Evolutionary conservation across 1,140 invertebrate species (phyloP), one percentile per base, ranked within the genome.

Genomic region (Gryllus bimaculatus): DNA sequence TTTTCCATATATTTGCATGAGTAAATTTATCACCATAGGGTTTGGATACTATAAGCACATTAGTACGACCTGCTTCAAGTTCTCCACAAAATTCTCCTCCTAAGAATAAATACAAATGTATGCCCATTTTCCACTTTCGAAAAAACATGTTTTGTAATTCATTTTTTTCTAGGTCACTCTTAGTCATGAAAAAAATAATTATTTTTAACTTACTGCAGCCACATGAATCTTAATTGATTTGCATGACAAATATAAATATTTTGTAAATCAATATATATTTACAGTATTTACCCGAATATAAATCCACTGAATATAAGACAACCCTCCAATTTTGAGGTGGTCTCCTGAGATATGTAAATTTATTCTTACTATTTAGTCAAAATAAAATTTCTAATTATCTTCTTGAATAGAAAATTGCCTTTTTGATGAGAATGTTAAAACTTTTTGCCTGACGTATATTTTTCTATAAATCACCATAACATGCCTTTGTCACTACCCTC

Each of bases 1-100:
- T 93, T 79, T 90, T 90, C 85, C 92, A 94, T 81, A 91, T 89
- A 76, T 90, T 84, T 0, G 95, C 95, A 82, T 91, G 93, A 82
- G 91, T 92, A 83, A 93, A 92, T 84, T 98, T 98, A 18, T 94
- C 91, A 79, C 94, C 94, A 80, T 90, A 88, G 6, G 91, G 84
- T 74, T 87, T 85, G 74, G 86, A 84, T 8, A 88, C 82, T 39
- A 91, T 84, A 0, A 90, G 83, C 80, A 90, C 85, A 20, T 87
- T 87, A 8, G 88, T 89, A 81, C 86, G 85, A n/a, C 87, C 84
- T 75, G 87, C 85, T 79, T 88, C 87, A 81, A 91, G 83, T 78
- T 87, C 85, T 8, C 86, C 85, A 47, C 84, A 84, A 79, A 88
- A 89, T n/a, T 81, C 83, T 21, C 88, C 89, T 78, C 87, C 87